Evolutionary conservation across 2,113 vertebrate genomes (phyloP), one percentile per base, ranked within the genome.

Genomic region (Scartelaos histophorus): DNA sequence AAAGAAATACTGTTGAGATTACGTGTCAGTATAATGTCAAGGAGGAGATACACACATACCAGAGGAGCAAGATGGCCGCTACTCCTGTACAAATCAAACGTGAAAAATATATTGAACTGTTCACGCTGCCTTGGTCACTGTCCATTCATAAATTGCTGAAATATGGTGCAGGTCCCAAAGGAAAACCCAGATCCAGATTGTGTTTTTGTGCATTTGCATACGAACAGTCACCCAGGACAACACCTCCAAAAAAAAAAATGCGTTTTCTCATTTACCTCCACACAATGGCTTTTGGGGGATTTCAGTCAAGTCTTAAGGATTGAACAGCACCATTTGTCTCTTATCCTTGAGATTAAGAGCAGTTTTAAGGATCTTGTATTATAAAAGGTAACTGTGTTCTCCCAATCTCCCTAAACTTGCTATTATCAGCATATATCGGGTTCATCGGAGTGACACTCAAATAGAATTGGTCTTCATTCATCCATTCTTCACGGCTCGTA

Each of bases 131-230:
- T 86, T 86, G 85, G 83, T 85, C 76, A 69, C 19, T 74, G 65
- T 69, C 22, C 58, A 61, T 82, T 87, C 82, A 80, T 87, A 82
- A 88, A 85, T 79, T n/a, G 71, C 77, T 77, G 77, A 74, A 71
- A 80, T 71, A 67, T 65, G 67, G 62, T 71, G 1, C 24, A 38
- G 21, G 60, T 58, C 81, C 73, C 79, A 0, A 43, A 16, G 73
- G 71, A 81, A 61, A 67, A 47, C 77, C 56, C 24, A 57, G 53
- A 71, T 45, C 70, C 66, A 77, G 51, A 81, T 79, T 74, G 73
- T 69, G 70, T 86, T 79, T 68, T 65, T 82, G 80, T 83, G 58
- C 72, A 83, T 84, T 73, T 43, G 85, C 67, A 84, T 82, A 84
- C 74, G 81, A 79, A 67, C 57, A 60, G 61, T 81, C 72, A 61